Evolutionary conservation across 2,888 invertebrate species (phyloP).

Genomic region (Helobdella robusta): DNA sequence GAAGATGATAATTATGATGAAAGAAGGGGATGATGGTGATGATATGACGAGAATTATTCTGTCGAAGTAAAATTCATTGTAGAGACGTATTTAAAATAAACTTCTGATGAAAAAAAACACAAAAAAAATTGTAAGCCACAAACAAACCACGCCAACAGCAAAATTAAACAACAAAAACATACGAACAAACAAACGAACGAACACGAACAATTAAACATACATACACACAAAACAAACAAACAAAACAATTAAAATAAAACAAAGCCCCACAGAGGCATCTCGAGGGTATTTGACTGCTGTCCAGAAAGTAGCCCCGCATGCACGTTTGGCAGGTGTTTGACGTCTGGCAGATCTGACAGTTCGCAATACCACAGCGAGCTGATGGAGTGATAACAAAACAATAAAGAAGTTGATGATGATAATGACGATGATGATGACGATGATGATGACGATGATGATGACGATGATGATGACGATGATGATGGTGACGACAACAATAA

Average conservation of each 20-base stretch:
- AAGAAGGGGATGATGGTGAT: not conserved
- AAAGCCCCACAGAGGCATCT: not conserved
- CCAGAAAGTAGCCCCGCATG: not conserved
- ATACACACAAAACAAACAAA: not conserved
- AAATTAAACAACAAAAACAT: not conserved
- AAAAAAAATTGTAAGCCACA: not conserved
- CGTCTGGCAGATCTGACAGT: constrained; percentile 5
- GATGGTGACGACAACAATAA: no score
- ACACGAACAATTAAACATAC: not conserved
- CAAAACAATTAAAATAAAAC: not conserved
- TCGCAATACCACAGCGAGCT: constrained; percentile 6
- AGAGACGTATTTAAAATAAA: not conserved
- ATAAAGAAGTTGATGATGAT: no score
- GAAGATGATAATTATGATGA: not conserved
- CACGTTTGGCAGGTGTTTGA: not conserved
- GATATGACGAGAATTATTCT: not conserved
- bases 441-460: not conserved
- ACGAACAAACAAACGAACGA: not conserved
- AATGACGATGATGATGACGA: not conserved
- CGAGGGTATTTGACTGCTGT: not conserved
- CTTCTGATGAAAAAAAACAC: not conserved
- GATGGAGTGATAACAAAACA: no score
- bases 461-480: not conserved
- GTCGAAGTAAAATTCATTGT: not conserved
- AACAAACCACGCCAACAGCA: not conserved